Conservation (phyloP, 2,113 vertebrate species). For the Microtus richardsoni region DNA sequence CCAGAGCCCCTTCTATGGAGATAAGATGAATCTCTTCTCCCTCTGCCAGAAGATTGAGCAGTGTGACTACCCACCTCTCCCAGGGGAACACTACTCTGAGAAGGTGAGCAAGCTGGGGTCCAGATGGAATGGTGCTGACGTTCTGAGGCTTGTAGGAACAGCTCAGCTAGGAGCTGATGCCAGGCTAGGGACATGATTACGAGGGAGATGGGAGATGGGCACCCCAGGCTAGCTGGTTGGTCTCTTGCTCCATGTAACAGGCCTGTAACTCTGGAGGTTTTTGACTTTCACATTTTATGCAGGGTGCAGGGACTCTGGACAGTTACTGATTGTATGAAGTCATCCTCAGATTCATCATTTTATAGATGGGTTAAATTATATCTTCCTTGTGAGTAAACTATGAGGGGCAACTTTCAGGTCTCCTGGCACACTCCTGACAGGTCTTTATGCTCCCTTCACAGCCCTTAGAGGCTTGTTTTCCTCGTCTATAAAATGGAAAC, state of each 20-base stretch:
- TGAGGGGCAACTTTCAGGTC: neutral
- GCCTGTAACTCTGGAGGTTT: neutral
- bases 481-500: neutral
- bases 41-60: conserved; percentile 94
- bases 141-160: neutral
- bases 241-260: neutral
- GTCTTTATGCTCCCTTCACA: neutral
- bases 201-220: conserved; percentile 5
- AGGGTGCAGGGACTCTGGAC: neutral
- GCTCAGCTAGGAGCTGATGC: conserved; percentile 69
- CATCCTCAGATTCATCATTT: neutral
- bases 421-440: neutral
- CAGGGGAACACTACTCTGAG: conserved; percentile 91
- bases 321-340: neutral
- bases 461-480: neutral
- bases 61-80: conserved; percentile 92
- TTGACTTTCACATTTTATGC: neutral
- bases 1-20: conserved; percentile 93
- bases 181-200: conserved; percentile 21
- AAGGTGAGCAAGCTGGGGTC: conserved; percentile 84
- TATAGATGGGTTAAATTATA: neutral
- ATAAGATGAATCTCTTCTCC: conserved; percentile 93
- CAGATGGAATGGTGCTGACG: neutral
- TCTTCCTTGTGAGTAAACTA: neutral
- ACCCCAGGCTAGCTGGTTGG: neutral